A percentile compares a stretch with the other conserved stretches of the same genome.
phyloP scores from a whole-genome alignment of 2,797 vertebrate species.

The Bucorvus abyssinicus region DNA sequence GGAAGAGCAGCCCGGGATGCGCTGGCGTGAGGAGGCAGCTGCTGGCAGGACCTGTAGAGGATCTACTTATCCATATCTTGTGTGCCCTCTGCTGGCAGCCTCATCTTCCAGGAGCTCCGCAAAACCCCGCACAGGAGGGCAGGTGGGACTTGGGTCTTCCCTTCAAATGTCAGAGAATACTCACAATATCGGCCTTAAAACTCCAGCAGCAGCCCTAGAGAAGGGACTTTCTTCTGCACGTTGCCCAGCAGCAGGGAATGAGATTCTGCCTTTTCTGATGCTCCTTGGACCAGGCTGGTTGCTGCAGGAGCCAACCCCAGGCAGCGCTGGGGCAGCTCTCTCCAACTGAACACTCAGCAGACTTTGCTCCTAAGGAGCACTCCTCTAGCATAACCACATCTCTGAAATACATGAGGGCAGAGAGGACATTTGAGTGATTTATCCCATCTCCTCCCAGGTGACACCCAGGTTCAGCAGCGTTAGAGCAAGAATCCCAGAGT shows the following conservation, averaged over 20 bases:
- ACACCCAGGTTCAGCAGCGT: background rate
- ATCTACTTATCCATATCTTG: background rate
- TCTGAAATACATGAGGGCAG: background rate
- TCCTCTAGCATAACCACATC: background rate
- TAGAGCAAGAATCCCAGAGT: background rate
- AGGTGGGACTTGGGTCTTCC: background rate
- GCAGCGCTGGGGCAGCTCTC: background rate
- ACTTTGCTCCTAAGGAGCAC: background rate
- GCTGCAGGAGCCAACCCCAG: background rate
- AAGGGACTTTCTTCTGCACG: background rate
- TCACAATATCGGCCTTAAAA: rapidly evolving
- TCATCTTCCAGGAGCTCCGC: background rate
- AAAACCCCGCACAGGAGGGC: background rate
- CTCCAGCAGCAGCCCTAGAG: background rate
- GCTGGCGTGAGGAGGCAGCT: background rate
- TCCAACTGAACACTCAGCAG: rapidly evolving
- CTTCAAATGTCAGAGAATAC: background rate
- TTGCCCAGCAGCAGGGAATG: background rate
- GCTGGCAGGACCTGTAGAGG: background rate
- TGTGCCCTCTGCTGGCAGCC: slow-evolving; percentile 58
- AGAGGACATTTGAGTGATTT: background rate
- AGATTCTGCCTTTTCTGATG: background rate
- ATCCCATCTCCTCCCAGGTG: background rate
- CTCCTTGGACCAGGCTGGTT: background rate
- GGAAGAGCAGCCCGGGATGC: background rate